These are phyloP conservation scores for Conus canariensis DNA, from an alignment of 2,888 invertebrate genomes.

Conservation along the genomic window DNA sequence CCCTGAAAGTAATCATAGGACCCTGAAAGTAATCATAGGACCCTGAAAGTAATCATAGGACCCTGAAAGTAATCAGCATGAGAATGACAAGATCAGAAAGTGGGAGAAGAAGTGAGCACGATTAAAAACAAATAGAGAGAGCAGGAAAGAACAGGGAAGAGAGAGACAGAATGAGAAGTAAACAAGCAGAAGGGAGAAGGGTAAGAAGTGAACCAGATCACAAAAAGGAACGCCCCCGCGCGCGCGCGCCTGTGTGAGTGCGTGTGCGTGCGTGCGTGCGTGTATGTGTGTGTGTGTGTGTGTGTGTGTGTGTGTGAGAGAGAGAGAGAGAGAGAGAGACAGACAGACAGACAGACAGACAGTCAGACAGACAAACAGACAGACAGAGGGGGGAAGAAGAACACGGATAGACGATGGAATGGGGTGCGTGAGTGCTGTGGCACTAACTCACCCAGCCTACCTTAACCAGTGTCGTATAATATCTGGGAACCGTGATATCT, in stretches of 20 bases:
- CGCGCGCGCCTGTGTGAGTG: no score
- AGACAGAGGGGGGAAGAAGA: neutral
- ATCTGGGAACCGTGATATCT: no score
- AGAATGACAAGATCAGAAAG: neutral
- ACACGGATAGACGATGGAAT: no score
- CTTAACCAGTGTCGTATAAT: no score
- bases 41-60: no score
- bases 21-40: no score
- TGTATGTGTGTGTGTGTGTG: no score
- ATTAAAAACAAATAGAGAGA: neutral
- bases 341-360: neutral
- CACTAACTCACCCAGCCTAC: no score
- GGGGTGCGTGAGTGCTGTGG: no score
- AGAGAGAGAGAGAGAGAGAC: slow-evolving; percentile 18
- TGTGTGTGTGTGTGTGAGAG: neutral
- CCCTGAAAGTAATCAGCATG: neutral
- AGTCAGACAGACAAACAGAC: slow-evolving; percentile 4
- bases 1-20: neutral
- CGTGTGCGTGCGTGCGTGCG: no score
- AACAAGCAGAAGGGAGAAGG: neutral
- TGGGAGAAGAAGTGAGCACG: neutral
- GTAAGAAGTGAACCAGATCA: no score
- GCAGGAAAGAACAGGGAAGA: neutral
- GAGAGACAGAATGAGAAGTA: neutral
- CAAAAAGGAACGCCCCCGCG: no score